These are phyloP conservation scores for Ganaspis sp. DNA, from an alignment of 1,140 invertebrate genomes.

Conservation along the genomic window DNA sequence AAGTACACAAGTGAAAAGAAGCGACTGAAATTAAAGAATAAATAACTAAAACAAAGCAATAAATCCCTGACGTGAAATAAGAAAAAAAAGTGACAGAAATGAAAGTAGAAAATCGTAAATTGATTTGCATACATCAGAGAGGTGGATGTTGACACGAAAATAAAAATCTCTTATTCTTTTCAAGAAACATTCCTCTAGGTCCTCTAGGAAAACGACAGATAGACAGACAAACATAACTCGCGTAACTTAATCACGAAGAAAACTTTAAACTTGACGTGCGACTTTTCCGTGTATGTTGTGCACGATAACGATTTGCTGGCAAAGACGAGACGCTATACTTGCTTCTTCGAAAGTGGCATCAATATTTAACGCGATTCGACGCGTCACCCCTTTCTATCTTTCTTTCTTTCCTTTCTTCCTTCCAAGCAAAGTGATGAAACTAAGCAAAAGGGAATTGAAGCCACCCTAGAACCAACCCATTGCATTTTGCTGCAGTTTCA, in stretches of 20 bases:
- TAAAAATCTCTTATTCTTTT: no score
- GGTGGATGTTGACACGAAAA: no score
- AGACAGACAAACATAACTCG: no score
- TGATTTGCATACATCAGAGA: no score
- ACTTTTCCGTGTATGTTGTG: not conserved
- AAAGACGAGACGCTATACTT: conserved; percentile 1
- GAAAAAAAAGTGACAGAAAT: no score
- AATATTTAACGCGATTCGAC: conserved; percentile 53
- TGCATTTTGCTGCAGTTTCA: conserved; percentile 6
- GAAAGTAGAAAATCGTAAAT: no score
- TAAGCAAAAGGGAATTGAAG: not conserved
- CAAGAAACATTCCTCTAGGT: no score
- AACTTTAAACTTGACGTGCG: not conserved
- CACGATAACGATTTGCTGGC: conserved; percentile 3
- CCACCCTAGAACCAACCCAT: not conserved
- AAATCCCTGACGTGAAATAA: no score
- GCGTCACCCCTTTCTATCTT: conserved; percentile 30
- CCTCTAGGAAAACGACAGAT: no score
- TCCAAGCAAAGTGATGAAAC: not conserved
- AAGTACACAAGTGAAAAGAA: no score
- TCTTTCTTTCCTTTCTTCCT: conserved; percentile 2
- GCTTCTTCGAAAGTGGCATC: conserved; percentile 36
- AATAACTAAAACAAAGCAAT: no score
- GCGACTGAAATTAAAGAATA: no score
- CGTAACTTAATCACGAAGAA: not conserved